These are phyloP conservation scores for Mobula birostris DNA, from an alignment of 2,113 vertebrate species.

Conservation along the genomic window DNA sequence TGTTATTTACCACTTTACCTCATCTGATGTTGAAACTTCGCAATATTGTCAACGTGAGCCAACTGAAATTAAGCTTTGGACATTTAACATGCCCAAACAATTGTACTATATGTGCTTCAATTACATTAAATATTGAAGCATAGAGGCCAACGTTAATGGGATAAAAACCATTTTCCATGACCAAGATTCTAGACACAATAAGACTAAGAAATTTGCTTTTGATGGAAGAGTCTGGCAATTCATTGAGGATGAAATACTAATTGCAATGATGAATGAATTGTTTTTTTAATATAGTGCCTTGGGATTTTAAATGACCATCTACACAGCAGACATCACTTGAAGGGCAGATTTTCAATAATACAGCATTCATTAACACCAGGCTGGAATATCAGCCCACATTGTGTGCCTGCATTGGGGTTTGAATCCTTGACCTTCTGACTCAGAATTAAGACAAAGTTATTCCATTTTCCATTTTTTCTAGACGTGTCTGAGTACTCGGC, in stretches of 20 bases:
- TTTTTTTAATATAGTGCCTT: neutral
- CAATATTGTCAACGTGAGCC: neutral
- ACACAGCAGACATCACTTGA: neutral
- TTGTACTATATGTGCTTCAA: neutral
- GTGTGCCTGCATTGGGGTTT: neutral
- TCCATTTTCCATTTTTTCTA: slow-evolving; percentile 34
- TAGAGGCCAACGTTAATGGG: neutral
- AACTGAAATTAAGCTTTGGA: neutral
- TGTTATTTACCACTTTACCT: neutral
- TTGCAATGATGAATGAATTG: neutral
- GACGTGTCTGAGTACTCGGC: slow-evolving; percentile 24
- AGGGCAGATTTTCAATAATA: neutral
- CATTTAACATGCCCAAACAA: neutral
- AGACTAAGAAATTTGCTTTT: neutral
- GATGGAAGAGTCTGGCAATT: neutral
- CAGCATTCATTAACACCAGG: neutral
- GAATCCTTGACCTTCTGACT: slow-evolving; percentile 20
- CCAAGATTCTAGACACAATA: neutral
- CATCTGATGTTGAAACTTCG: neutral
- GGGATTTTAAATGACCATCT: neutral
- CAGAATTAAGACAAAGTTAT: slow-evolving; percentile 1
- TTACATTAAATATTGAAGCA: neutral
- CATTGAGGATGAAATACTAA: neutral
- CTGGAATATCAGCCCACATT: slow-evolving; percentile 7
- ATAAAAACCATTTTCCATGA: neutral